Percentiles rank a stretch among this genome's conserved stretches.
Evolutionary conservation across 1,140 invertebrate genomes (phyloP).

Genomic region (Drosophila watanabei): DNA sequence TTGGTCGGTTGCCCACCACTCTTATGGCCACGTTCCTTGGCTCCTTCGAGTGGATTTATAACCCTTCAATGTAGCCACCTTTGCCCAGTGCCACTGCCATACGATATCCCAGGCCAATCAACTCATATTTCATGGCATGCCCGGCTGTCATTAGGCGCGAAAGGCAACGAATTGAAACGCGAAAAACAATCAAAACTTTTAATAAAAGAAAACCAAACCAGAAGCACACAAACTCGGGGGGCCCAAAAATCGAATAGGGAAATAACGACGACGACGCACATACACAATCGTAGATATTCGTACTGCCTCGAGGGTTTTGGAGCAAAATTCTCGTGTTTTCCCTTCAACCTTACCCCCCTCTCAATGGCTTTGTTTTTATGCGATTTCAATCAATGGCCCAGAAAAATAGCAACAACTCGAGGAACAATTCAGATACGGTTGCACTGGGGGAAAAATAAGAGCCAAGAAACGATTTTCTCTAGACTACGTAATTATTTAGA

Average conservation of each 20-base stretch:
- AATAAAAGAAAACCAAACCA: constrained; percentile 46
- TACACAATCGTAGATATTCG: constrained; percentile 56
- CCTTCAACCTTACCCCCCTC: not conserved
- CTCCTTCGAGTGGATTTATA: constrained; percentile 52
- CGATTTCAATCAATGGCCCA: constrained; percentile 73
- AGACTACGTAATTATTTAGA: no score
- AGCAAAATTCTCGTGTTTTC: not conserved
- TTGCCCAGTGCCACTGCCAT: not conserved
- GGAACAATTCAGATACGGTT: constrained; percentile 34
- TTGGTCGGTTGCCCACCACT: constrained; percentile 18
- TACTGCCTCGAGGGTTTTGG: constrained; percentile 21
- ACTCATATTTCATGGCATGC: constrained; percentile 81
- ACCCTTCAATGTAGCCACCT: constrained; percentile 43
- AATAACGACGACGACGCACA: constrained; percentile 8
- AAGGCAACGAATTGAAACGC: constrained; percentile 66
- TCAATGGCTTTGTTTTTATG: constrained; percentile 68
- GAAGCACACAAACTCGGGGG: constrained; percentile 9
- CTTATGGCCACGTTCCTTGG: not conserved
- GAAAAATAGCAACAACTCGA: constrained; percentile 42
- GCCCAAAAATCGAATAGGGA: constrained; percentile 38
- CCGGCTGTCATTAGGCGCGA: constrained; percentile 69
- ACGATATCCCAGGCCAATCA: constrained; percentile 56
- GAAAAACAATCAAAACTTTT: constrained; percentile 78
- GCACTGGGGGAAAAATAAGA: not conserved
- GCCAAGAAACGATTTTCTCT: not conserved